Evolutionary conservation across 2,797 vertebrate genomes (phyloP), one percentile per base, ranked within the genome.

Genomic region (Micrastur ruficollis): DNA sequence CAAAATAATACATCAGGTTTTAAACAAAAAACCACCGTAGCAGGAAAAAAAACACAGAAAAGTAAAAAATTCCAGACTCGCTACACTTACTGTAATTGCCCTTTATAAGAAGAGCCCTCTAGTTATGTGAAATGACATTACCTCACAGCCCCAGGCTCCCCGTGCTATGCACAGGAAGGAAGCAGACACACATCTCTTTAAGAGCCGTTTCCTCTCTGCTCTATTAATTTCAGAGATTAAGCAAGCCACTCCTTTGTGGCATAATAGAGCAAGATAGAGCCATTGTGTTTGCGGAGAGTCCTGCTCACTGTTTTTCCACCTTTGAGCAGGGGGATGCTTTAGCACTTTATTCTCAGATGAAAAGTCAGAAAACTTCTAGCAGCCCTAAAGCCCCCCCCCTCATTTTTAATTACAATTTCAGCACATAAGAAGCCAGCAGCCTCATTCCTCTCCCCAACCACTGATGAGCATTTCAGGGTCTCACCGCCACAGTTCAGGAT

Each of bases 171-270:
- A 96, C 98, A 98, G 97, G 98, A 98, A 98, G 98, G 98, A 98
- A 98, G 92, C 94, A 96, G 96, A 95, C 93, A 97, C 97, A 96
- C 49, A 78, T 97, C 97, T 97, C 97, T 98, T 94, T 96, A 97
- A 98, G 97, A 97, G 96, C 95, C 34, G 47, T 95, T 98, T 98
- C 97, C 98, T 98, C 96, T 97, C 97, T 97, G 96, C 95, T 98
- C 94, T 98, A 97, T 97, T 98, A 98, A 98, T 97, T 98, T 97
- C 89, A 29, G 94, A 98, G 97, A 97, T 98, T 98, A 98, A 97
- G 96, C 93, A 97, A 97, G 96, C 95, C 97, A 97, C 96, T 98
- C 97, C 97, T 97, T 84, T 93, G 96, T 91, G 93, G 94, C 93
- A 95, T 81, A 98, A 96, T 73, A 96, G 94, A 95, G 95, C 49